Percentiles rank a stretch among this genome's conserved stretches.
These are phyloP conservation scores for Brienomyrus longianalis DNA, from an alignment of 2,113 vertebrate species.

Conservation along the genomic window DNA sequence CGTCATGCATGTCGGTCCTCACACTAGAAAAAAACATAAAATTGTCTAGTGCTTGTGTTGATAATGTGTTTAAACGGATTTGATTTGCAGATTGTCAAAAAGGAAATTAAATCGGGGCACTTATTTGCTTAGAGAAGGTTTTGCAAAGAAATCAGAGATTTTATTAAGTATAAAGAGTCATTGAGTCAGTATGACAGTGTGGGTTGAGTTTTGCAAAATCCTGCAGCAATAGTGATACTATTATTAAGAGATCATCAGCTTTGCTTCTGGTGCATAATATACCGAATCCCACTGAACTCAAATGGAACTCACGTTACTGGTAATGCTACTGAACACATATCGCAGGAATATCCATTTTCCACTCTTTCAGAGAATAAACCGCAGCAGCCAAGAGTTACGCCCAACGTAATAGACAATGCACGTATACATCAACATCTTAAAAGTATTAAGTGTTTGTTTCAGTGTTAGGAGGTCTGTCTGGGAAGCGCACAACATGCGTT, in stretches of 20 bases:
- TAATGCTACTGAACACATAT: neutral
- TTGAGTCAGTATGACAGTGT: neutral
- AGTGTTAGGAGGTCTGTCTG: neutral
- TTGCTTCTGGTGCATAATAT: neutral
- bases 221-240: neutral
- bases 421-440: neutral
- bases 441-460: neutral
- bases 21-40: neutral
- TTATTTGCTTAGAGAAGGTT: neutral
- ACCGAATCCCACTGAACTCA: neutral
- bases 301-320: neutral
- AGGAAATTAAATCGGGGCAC: neutral
- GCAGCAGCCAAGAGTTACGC: neutral
- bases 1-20: neutral
- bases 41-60: neutral
- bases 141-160: neutral
- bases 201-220: neutral
- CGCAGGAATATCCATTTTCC: neutral
- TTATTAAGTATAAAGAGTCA: neutral
- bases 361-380: neutral
- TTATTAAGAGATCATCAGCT: neutral
- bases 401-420: neutral
- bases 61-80: neutral
- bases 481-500: neutral
- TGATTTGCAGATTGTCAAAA: neutral